Percentiles rank a stretch among this genome's conserved stretches.
Conservation (phyloP, 2,797 vertebrate species). For the Emydoidea blandingii region DNA sequence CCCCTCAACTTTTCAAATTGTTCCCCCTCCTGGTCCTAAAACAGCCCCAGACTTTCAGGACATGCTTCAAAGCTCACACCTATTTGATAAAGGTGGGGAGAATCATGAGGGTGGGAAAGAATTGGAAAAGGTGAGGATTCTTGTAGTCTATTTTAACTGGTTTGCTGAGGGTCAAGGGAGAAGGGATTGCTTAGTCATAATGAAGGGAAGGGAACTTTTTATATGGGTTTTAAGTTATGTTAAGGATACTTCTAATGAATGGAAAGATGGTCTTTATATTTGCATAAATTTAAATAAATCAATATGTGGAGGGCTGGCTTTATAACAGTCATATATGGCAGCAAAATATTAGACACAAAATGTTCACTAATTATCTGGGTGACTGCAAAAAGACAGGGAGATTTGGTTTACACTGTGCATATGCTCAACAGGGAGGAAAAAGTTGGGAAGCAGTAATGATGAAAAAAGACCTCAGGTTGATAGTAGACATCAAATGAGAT, state of each 20-base stretch:
- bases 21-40: too few relatives aligned
- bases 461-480: too few relatives aligned
- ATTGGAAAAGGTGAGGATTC: not conserved
- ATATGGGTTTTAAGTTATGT: not conserved
- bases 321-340: not conserved
- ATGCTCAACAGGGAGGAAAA: not conserved
- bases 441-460: too few relatives aligned
- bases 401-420: not conserved
- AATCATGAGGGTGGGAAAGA: too few relatives aligned
- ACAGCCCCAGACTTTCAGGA: too few relatives aligned
- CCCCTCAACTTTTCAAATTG: too few relatives aligned
- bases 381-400: not conserved
- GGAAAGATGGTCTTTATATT: not conserved
- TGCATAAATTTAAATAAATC: not conserved
- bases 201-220: not conserved
- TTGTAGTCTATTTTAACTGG: not conserved
- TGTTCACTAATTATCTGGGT: not conserved
- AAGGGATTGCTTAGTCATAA: not conserved
- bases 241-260: not conserved
- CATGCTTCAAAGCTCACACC: too few relatives aligned
- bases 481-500: too few relatives aligned
- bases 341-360: not conserved
- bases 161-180: not conserved
- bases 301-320: not conserved
- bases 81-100: not conserved